These are phyloP conservation scores for Mixornis gularis DNA, from an alignment of 2,113 vertebrate genomes.

Conservation along the genomic window DNA sequence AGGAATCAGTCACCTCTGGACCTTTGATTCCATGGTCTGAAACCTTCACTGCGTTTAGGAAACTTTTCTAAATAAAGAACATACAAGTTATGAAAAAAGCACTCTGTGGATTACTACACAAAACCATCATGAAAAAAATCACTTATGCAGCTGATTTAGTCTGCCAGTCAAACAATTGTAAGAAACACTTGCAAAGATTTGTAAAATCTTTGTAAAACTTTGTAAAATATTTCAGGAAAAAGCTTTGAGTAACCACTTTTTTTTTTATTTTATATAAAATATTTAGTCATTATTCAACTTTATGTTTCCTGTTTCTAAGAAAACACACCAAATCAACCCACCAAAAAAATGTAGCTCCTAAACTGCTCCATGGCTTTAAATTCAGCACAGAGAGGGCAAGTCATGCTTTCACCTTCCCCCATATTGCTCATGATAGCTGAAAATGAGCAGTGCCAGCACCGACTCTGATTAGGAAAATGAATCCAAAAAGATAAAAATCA, in stretches of 20 bases:
- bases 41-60: background rate
- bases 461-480: background rate
- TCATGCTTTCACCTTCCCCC: background rate
- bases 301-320: background rate
- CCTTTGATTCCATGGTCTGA: background rate
- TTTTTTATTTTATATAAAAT: background rate
- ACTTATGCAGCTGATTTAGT: background rate
- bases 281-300: background rate
- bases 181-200: background rate
- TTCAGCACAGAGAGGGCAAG: background rate
- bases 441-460: background rate
- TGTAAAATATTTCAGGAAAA: background rate
- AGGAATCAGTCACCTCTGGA: background rate
- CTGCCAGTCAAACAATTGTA: background rate
- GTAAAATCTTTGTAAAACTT: background rate
- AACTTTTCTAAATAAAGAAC: background rate
- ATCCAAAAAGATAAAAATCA: background rate
- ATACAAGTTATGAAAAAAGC: background rate
- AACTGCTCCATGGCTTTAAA: background rate
- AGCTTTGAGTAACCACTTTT: background rate
- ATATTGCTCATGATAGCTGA: fast-evolving
- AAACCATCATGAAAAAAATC: background rate
- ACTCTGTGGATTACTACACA: background rate
- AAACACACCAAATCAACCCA: background rate
- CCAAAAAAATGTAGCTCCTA: background rate